Percentiles rank a stretch among this genome's conserved stretches.
These are phyloP conservation scores for Hiodon alosoides DNA, from an alignment of 2,113 vertebrate genomes.

Conservation along the genomic window DNA sequence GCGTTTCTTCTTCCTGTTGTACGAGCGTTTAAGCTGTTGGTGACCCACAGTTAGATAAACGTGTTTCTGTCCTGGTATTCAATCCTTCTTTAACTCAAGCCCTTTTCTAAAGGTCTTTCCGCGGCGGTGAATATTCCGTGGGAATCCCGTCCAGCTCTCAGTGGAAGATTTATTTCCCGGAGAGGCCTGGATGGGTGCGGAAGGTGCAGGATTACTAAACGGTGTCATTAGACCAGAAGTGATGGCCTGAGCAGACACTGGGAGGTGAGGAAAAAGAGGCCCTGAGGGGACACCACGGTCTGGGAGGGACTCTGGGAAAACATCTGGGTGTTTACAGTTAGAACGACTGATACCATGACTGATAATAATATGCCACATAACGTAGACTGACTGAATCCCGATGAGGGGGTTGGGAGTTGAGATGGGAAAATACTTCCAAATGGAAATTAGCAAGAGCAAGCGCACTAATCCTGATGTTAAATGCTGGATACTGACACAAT, in stretches of 20 bases:
- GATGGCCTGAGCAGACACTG: constrained; percentile 30
- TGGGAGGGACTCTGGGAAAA: constrained; percentile 44
- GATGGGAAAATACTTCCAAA: too few species aligned
- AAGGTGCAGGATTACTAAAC: constrained; percentile 43
- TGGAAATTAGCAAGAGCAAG: too few species aligned
- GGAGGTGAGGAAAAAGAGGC: constrained; percentile 47
- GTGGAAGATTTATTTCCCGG: constrained; percentile 40
- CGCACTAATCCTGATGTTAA: too few species aligned
- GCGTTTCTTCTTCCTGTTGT: too few species aligned
- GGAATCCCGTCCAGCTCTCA: constrained; percentile 30
- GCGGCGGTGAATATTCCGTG: constrained; percentile 31
- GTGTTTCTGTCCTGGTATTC: too few species aligned
- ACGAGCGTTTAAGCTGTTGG: too few species aligned
- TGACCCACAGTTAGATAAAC: too few species aligned
- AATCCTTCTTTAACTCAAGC: too few species aligned
- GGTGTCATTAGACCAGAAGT: constrained; percentile 44
- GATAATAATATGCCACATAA: constrained; percentile 1
- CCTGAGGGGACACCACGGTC: constrained; percentile 25
- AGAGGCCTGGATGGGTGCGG: constrained; percentile 36
- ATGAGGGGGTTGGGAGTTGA: too few species aligned
- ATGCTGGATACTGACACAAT: too few species aligned
- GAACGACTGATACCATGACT: constrained; percentile 26
- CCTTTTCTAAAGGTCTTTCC: too few species aligned
- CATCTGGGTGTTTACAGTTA: constrained; percentile 39
- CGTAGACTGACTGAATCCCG: background rate